Evolutionary conservation across 2,113 vertebrate species (phyloP), one percentile per base, ranked within the genome.

Genomic region (Cinclus mexicanus): DNA sequence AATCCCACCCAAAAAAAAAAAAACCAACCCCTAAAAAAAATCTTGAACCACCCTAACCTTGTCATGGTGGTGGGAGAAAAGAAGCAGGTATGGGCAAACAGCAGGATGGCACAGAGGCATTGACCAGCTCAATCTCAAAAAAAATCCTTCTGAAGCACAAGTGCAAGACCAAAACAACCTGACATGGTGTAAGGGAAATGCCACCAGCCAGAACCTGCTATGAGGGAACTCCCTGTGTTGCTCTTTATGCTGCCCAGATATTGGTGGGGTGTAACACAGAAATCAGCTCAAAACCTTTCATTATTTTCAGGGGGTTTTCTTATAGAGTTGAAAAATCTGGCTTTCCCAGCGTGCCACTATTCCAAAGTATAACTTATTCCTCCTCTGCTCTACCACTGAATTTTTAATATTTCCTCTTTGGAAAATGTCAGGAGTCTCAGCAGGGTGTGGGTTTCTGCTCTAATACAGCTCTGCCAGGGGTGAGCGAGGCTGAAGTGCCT

Each of bases 351-450:
- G 90, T 6, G 2, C 76, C 0, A 0, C 80, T 72, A 12, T 92
- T 95, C 95, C 90, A 87, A 93, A 93, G 39, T 49, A 69, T 33
- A 90, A 82, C 94, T 90, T 95, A 76, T 77, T 91, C 71, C 87
- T 83, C 35, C 39, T 81, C 46, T 50, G 57, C 83, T 90, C 88
- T 89, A 80, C 88, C 92, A 90, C 83, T 71, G 80, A 90, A 88
- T 82, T 93, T 95, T 92, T 94, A 96, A 84, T 92, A 87, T 92
- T 97, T 96, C 93, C 94, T 97, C 57, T 90, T 81, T 87, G 93
- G 93, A 96, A 97, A 96, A 92, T 76, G 69, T 78, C 79, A 79
- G 72, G 76, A 93, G 52, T 37, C 76, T 77, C 90, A 17, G 74
- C 85, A 86, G 92, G 75, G 90, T 83, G 93, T 82, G 91, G 88